phyloP scores from a whole-genome alignment of 2,113 vertebrate species.

The Pterocles gutturalis region DNA sequence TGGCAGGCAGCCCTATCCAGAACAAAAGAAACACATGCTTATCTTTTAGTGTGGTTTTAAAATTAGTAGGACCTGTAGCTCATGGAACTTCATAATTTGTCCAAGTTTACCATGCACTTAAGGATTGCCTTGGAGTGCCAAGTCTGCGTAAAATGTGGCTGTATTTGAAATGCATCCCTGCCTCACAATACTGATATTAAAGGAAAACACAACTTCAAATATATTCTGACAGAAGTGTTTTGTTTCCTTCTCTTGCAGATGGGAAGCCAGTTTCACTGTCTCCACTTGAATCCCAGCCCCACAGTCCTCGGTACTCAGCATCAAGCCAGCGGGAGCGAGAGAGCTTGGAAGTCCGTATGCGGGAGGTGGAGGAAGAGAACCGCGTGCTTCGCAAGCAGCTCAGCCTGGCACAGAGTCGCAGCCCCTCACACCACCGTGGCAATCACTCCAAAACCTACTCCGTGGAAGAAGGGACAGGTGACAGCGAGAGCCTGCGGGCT shows the following conservation, averaged over 20 bases:
- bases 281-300: slow-evolving; percentile 88
- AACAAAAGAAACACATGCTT: background rate
- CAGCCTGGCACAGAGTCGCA: slow-evolving; percentile 82
- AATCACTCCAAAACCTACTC: slow-evolving; percentile 90
- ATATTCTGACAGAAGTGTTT: background rate
- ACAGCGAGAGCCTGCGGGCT: slow-evolving; percentile 89
- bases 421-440: slow-evolving; percentile 71
- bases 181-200: accelerated
- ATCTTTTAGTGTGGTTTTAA: background rate
- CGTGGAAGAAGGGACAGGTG: slow-evolving; percentile 90
- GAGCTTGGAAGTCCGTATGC: slow-evolving; percentile 89
- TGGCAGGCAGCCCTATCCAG: background rate
- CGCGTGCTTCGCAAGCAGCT: slow-evolving; percentile 88
- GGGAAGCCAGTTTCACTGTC: slow-evolving; percentile 92
- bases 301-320: slow-evolving; percentile 79
- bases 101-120: background rate
- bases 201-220: accelerated
- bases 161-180: background rate
- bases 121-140: background rate
- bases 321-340: slow-evolving; percentile 85
- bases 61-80: background rate
- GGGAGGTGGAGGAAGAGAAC: slow-evolving; percentile 96
- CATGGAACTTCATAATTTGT: background rate
- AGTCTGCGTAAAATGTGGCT: accelerated
- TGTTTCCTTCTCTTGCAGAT: slow-evolving; percentile 70